Evolutionary conservation across 2,113 vertebrate species (phyloP).

Genomic region (Osmerus eperlanus): DNA sequence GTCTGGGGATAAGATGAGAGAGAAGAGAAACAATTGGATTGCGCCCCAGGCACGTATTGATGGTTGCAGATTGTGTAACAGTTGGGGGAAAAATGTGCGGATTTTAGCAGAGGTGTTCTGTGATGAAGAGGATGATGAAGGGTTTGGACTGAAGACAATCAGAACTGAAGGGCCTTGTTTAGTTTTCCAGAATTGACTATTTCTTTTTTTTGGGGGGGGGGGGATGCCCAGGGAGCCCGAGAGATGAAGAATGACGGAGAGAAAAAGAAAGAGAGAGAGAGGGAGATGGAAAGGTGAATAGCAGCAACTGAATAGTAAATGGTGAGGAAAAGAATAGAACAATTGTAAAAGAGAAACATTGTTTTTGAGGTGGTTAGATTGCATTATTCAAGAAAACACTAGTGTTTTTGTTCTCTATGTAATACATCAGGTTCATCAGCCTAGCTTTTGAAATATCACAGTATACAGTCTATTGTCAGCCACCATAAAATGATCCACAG

Average conservation of each 20-base stretch:
- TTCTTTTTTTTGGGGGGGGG: slow-evolving; percentile 12
- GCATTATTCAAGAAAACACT: background rate
- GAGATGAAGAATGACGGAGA: slow-evolving; percentile 20
- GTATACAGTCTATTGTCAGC: too few species aligned
- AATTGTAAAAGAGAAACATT: background rate
- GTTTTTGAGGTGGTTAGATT: background rate
- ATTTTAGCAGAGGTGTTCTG: slow-evolving; percentile 7
- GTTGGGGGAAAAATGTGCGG: slow-evolving; percentile 20
- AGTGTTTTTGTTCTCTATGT: too few species aligned
- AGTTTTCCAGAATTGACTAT: slow-evolving; percentile 1
- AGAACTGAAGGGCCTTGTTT: slow-evolving; percentile 32
- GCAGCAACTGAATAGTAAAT: slow-evolving; percentile 31
- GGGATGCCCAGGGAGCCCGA: slow-evolving; percentile 25
- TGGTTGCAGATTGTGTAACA: slow-evolving; percentile 18
- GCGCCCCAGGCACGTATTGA: background rate
- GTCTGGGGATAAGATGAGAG: background rate
- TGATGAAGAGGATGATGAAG: slow-evolving; percentile 14
- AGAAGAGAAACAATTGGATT: slow-evolving; percentile 21
- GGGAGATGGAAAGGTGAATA: slow-evolving; percentile 19
- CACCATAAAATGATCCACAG: too few species aligned
- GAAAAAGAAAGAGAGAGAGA: background rate
- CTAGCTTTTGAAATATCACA: too few species aligned
- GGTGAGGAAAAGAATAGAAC: background rate
- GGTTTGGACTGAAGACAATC: slow-evolving; percentile 33
- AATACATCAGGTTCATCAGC: too few species aligned